These are phyloP conservation scores for Bathynomus jamesi DNA, from an alignment of 1,140 invertebrate species.

Conservation along the genomic window DNA sequence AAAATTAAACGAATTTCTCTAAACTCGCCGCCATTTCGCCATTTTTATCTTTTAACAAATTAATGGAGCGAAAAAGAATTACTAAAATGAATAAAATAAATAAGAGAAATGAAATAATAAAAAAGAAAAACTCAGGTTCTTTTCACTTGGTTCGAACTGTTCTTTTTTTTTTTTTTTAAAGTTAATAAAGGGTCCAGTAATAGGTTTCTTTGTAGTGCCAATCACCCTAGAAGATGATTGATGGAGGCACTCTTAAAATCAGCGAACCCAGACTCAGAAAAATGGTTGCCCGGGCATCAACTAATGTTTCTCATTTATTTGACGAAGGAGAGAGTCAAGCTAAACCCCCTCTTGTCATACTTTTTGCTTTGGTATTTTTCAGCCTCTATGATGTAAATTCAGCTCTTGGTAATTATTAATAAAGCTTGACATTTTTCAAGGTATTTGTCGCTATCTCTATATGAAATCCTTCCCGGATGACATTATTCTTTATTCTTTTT, in stretches of 20 bases:
- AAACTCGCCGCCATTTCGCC: too few relatives aligned
- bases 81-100: too few relatives aligned
- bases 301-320: not conserved
- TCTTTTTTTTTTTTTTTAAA: too few relatives aligned
- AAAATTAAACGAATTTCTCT: too few relatives aligned
- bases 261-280: not conserved
- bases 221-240: not conserved
- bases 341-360: not conserved
- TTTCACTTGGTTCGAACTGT: too few relatives aligned
- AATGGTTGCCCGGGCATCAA: not conserved
- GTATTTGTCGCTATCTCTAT: not conserved
- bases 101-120: too few relatives aligned
- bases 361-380: not conserved
- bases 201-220: not conserved
- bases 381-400: not conserved
- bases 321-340: not conserved
- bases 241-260: not conserved
- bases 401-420: not conserved
- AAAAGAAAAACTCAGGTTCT: too few relatives aligned
- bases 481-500: not conserved
- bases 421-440: not conserved
- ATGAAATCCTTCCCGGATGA: not conserved
- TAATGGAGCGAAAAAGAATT: too few relatives aligned
- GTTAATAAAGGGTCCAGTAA: not conserved
- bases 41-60: too few relatives aligned